Evolutionary conservation across 1,140 invertebrate genomes (phyloP).

Genomic region (Uloborus diversus): DNA sequence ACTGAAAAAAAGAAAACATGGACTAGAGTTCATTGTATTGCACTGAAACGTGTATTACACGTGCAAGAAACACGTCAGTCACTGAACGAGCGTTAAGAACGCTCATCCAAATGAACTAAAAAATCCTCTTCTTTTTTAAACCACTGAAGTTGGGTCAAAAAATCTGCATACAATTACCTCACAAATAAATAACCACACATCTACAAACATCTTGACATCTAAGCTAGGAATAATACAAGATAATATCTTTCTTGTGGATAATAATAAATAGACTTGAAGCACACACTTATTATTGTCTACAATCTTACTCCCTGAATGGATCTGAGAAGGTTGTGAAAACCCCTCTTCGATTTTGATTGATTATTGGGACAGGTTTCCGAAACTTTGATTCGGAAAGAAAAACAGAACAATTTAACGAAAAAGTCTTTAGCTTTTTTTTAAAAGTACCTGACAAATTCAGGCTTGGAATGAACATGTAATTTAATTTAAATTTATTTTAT

Average conservation of each 20-base stretch:
- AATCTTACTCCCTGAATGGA: conserved; percentile 55
- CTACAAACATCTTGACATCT: conserved; percentile 55
- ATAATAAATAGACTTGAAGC: conserved; percentile 56
- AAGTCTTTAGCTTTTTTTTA: conserved; percentile 20
- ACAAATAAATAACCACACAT: conserved; percentile 56
- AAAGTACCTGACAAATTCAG: conserved; percentile 54
- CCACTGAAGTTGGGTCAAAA: conserved; percentile 31
- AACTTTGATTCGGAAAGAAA: conserved; percentile 28
- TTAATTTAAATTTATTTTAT: conserved; percentile 17
- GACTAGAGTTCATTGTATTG: conserved; percentile 48
- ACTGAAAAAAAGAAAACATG: neutral
- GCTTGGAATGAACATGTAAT: conserved; percentile 49
- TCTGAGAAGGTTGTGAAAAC: conserved; percentile 50
- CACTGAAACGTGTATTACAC: conserved; percentile 8
- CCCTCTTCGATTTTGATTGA: conserved; percentile 51
- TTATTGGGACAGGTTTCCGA: conserved; percentile 52
- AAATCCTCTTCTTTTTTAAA: conserved; percentile 5
- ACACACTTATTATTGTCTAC: conserved; percentile 51
- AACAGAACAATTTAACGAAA: conserved; percentile 25
- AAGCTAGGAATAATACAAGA: conserved; percentile 57
- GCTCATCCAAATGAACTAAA: neutral
- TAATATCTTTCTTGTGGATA: conserved; percentile 51
- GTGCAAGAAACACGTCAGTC: conserved; percentile 2
- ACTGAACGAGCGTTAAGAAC: neutral
- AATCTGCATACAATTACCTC: conserved; percentile 49